A percentile compares a stretch with the other conserved stretches of the same genome.
phyloP scores from a whole-genome alignment of 2,888 invertebrate genomes.

The Emmelina monodactyla region DNA sequence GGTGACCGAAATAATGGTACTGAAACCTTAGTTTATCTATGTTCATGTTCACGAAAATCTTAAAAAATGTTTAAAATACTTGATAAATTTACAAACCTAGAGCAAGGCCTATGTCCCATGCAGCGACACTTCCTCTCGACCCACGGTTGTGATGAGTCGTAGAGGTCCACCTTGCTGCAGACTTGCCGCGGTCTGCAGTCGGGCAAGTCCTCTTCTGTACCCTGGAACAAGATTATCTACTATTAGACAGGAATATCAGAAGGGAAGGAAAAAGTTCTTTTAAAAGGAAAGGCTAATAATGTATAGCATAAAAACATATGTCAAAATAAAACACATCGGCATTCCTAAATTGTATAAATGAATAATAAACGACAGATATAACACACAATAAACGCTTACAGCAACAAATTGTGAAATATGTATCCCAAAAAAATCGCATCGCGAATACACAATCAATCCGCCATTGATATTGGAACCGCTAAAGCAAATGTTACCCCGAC shows the following conservation, averaged over 20 bases:
- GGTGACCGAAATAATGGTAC: too few relatives aligned
- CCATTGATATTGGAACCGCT: constrained; percentile 20
- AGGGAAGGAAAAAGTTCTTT: too few relatives aligned
- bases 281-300: too few relatives aligned
- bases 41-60: too few relatives aligned
- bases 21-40: too few relatives aligned
- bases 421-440: constrained; percentile 26
- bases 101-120: constrained; percentile 72
- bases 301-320: constrained; percentile 26
- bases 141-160: constrained; percentile 80
- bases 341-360: too few relatives aligned
- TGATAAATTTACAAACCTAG: too few relatives aligned
- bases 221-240: constrained; percentile 69
- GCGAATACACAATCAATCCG: too few relatives aligned
- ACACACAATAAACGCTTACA: too few relatives aligned
- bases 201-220: constrained; percentile 81
- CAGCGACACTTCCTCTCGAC: constrained; percentile 87
- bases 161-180: constrained; percentile 87
- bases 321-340: constrained; percentile 23
- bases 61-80: too few relatives aligned
- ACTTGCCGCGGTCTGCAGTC: constrained; percentile 80
- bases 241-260: too few relatives aligned
- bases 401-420: constrained; percentile 27
- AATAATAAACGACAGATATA: too few relatives aligned
- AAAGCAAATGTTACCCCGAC: neutral